Evolutionary conservation across 2,797 vertebrate genomes (phyloP).

Genomic region (Sitta carolinensis): DNA sequence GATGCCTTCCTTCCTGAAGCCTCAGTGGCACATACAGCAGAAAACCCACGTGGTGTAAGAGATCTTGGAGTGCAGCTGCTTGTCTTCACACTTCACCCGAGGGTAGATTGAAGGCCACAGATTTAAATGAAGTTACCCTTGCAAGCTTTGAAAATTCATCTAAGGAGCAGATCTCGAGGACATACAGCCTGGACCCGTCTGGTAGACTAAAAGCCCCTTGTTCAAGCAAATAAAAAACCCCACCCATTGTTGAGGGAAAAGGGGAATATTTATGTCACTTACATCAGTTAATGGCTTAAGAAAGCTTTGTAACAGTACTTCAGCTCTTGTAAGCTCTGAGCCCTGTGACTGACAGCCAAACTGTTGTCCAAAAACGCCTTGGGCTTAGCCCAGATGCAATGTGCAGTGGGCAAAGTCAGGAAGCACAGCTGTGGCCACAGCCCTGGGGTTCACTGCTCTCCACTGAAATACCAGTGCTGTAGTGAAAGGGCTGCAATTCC

Average conservation of each 20-base stretch:
- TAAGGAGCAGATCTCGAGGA: not conserved
- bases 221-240: not conserved
- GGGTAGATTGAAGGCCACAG: not conserved
- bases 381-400: not conserved
- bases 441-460: not conserved
- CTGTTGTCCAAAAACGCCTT: not conserved
- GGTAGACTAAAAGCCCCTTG: not conserved
- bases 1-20: not conserved
- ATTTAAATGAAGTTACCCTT: not conserved
- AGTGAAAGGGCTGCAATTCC: not conserved
- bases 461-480: not conserved
- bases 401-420: not conserved
- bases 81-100: not conserved
- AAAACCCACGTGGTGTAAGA: not conserved
- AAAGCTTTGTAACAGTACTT: not conserved
- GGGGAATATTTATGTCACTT: not conserved
- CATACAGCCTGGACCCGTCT: not conserved
- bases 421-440: not conserved
- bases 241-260: not conserved
- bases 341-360: not conserved
- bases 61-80: constrained; percentile 5
- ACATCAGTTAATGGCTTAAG: not conserved
- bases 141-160: not conserved
- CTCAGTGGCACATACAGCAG: not conserved
- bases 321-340: not conserved